Percentiles rank a stretch among this genome's conserved stretches.
Conservation (phyloP, 35 echinoderm and acorn worm genomes). For the Ophioderma brevispina region DNA sequence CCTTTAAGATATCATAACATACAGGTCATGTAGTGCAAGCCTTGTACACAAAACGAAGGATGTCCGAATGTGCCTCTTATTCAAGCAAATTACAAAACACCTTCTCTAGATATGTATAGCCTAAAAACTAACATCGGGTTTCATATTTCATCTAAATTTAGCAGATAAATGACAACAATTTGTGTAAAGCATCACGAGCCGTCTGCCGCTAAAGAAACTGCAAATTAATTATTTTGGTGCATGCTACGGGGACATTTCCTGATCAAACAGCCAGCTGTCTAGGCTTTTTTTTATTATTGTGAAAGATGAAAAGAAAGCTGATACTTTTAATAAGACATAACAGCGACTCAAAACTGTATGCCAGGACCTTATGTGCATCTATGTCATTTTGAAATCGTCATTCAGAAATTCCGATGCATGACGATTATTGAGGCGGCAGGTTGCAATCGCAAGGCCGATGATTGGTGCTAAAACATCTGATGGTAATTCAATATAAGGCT, state of each 20-base stretch:
- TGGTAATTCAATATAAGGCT: no score
- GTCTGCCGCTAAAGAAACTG: background rate
- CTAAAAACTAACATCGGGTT: background rate
- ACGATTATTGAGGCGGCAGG: background rate
- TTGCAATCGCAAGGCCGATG: no score
- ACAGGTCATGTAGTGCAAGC: background rate
- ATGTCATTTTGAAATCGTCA: background rate
- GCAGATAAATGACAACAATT: conserved; percentile 14
- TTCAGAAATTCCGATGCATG: background rate
- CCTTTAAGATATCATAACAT: background rate
- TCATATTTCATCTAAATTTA: conserved; percentile 8
- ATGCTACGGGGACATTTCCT: background rate
- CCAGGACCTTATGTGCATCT: background rate
- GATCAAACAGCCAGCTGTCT: background rate
- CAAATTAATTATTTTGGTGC: conserved; percentile 1
- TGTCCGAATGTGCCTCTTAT: background rate
- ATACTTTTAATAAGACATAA: background rate
- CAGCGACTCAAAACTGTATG: background rate
- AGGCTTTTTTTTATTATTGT: background rate
- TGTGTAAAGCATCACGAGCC: background rate
- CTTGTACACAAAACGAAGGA: background rate
- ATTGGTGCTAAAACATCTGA: no score
- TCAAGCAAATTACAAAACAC: background rate
- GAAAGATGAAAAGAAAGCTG: background rate
- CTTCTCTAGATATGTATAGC: background rate